These are phyloP conservation scores for Vannuccia rotundouncinata DNA, from an alignment of 2,888 invertebrate genomes.

Conservation along the genomic window DNA sequence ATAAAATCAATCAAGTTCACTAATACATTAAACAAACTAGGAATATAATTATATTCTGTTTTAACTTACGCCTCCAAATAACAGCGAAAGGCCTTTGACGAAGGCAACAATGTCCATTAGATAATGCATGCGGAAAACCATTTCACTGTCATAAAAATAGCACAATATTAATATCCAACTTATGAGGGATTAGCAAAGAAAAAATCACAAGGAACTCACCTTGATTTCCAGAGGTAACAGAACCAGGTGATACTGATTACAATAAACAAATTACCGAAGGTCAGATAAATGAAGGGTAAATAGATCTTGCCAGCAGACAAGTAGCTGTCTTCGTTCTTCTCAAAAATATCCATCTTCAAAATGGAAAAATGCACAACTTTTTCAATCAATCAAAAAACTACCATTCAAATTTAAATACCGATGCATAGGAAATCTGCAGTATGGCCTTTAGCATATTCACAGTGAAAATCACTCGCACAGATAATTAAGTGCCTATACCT, in stretches of 20 bases:
- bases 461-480: too few species aligned
- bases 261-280: conserved; percentile 81
- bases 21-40: too few species aligned
- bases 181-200: conserved; percentile 7
- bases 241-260: conserved; percentile 86
- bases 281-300: conserved; percentile 79
- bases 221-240: conserved; percentile 68
- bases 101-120: conserved; percentile 89
- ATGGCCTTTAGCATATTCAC: too few species aligned
- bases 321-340: conserved; percentile 74
- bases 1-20: too few species aligned
- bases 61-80: conserved; percentile 81
- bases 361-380: too few species aligned
- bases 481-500: too few species aligned
- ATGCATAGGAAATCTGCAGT: too few species aligned
- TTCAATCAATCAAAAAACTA: too few species aligned
- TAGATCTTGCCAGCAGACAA: conserved; percentile 94
- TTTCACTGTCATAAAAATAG: too few species aligned
- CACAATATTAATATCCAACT: too few species aligned
- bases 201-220: conserved; percentile 45
- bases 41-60: too few species aligned
- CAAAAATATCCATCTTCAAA: conserved; percentile 82
- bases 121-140: conserved; percentile 84
- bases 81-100: conserved; percentile 78
- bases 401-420: too few species aligned